These are phyloP conservation scores for Cosmopolites sordidus DNA, from an alignment of 2,888 invertebrate species.

Conservation along the genomic window DNA sequence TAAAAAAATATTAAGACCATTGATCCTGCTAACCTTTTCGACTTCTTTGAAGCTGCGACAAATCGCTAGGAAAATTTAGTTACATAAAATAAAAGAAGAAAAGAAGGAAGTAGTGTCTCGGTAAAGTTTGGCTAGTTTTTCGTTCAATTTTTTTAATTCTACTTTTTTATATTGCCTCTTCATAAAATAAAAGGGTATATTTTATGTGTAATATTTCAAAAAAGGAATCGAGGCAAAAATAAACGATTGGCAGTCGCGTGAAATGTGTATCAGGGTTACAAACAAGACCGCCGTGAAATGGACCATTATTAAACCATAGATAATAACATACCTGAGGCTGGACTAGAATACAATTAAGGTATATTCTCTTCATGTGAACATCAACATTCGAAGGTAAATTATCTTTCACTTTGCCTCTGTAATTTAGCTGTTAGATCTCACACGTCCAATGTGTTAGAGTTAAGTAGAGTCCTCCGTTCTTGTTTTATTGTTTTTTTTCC, in stretches of 20 bases:
- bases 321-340: conserved; percentile 11
- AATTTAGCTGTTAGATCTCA: conserved; percentile 26
- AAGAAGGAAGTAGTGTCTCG: too few relatives aligned
- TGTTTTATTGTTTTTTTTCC: conserved; percentile 9
- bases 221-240: not conserved
- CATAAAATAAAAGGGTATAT: too few relatives aligned
- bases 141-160: too few relatives aligned
- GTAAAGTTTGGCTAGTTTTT: too few relatives aligned
- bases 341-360: conserved; percentile 17
- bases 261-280: conserved; percentile 1
- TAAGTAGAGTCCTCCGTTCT: conserved; percentile 14
- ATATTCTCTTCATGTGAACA: conserved; percentile 9
- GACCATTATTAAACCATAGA: conserved; percentile 7
- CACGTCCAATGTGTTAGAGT: conserved; percentile 13
- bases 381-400: conserved; percentile 24
- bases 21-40: too few relatives aligned
- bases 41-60: too few relatives aligned
- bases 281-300: conserved; percentile 7
- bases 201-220: too few relatives aligned
- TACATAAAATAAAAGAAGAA: too few relatives aligned
- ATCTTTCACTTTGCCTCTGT: conserved; percentile 29
- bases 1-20: too few relatives aligned
- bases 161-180: too few relatives aligned
- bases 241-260: not conserved
- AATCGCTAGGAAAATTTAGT: too few relatives aligned